Evolutionary conservation across 2,888 invertebrate species (phyloP).

Genomic region (Himalopsyche japonica): DNA sequence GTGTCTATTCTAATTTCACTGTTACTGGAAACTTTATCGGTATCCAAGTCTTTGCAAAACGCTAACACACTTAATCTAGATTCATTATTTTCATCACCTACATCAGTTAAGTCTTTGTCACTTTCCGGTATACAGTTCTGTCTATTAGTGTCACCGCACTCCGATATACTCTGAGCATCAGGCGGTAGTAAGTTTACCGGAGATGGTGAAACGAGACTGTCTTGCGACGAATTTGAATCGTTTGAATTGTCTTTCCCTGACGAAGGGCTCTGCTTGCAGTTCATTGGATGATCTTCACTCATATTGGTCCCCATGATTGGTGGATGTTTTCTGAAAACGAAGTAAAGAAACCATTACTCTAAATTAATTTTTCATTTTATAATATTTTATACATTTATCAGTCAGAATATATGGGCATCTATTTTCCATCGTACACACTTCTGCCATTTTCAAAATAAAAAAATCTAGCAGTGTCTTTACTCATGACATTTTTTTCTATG

Average conservation of each 20-base stretch:
- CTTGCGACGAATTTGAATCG: background rate
- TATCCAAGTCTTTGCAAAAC: conserved; percentile 5
- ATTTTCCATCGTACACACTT: no score
- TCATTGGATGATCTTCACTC: conserved; percentile 32
- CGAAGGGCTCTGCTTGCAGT: conserved; percentile 13
- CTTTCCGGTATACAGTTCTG: background rate
- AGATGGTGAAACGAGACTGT: background rate
- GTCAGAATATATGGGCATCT: no score
- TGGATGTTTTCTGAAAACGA: background rate
- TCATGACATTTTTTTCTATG: no score
- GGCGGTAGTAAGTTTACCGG: background rate
- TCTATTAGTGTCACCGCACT: background rate
- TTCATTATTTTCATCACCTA: background rate
- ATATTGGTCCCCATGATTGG: conserved; percentile 36
- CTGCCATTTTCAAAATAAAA: no score
- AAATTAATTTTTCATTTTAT: no score
- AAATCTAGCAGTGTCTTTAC: no score
- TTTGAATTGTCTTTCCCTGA: background rate
- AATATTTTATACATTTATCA: no score
- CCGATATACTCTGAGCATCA: background rate
- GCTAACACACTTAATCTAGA: background rate
- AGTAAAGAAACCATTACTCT: background rate
- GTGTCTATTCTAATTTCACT: conserved; percentile 17
- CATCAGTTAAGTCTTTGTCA: background rate
- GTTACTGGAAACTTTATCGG: conserved; percentile 12